A percentile compares a stretch with the other conserved stretches of the same genome.
Evolutionary conservation across 2,888 invertebrate species (phyloP).

Genomic region (Himalopsyche anomala): DNA sequence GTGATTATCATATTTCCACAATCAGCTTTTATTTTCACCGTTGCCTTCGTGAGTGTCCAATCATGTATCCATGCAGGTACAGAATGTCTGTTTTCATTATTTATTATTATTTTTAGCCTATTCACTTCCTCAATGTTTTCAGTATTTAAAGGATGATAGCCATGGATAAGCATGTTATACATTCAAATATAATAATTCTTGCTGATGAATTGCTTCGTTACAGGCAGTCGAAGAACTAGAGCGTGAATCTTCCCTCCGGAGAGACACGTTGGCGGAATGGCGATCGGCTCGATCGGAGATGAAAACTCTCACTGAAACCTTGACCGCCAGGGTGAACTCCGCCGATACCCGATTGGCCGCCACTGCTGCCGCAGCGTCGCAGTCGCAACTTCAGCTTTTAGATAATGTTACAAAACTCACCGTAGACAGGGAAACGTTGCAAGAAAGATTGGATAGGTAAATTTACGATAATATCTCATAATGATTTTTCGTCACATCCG

Average conservation of each 20-base stretch:
- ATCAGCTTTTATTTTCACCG: too few relatives aligned
- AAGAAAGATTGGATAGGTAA: slow-evolving; percentile 70
- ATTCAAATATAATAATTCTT: too few relatives aligned
- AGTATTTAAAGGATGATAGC: too few relatives aligned
- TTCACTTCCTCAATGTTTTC: too few relatives aligned
- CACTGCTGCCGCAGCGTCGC: slow-evolving; percentile 67
- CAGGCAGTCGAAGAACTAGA: slow-evolving; percentile 71
- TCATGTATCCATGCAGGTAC: too few relatives aligned
- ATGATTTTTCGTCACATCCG: not conserved
- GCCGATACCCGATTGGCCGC: slow-evolving; percentile 66
- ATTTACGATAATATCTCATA: not conserved
- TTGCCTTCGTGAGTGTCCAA: too few relatives aligned
- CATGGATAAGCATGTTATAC: too few relatives aligned
- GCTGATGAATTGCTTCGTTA: not conserved
- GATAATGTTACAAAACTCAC: slow-evolving; percentile 73
- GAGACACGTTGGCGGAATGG: slow-evolving; percentile 74
- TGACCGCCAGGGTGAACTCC: slow-evolving; percentile 66
- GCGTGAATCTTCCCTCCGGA: slow-evolving; percentile 75
- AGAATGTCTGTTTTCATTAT: too few relatives aligned
- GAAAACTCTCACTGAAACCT: slow-evolving; percentile 66
- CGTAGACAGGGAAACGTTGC: slow-evolving; percentile 73
- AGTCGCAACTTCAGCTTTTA: slow-evolving; percentile 68
- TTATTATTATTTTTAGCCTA: too few relatives aligned
- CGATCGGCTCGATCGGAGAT: slow-evolving; percentile 68
- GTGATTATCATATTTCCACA: too few relatives aligned